Evolutionary conservation across 2,888 invertebrate species (phyloP), one percentile per base, ranked within the genome.

Genomic region (Pogonocherus hispidulus): DNA sequence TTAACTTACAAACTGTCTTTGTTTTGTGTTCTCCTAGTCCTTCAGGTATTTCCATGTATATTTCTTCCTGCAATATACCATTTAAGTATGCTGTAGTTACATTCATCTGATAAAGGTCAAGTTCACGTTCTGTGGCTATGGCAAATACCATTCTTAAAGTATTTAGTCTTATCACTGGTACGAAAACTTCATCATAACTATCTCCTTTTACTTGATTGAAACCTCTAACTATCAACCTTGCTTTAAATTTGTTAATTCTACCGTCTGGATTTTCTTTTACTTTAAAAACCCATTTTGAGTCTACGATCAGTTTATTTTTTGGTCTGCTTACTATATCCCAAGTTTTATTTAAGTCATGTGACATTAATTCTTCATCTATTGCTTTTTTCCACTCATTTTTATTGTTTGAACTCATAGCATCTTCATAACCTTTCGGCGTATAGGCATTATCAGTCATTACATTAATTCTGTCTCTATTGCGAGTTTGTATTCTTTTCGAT

Each of bases 231-330:
- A 56, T 41, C n/a, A 56, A 41, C 1, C 41, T 37, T 41, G 56
- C 56, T 20, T 56, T 56, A 41, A 35, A 56, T 41, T 32, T 56
- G n/a, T 20, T 37, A 32, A 56, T 20, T 8, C 14, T 41, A 5
- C 56, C 56, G 16, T 56, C 19, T 19, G 41, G n/a, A 35, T 54
- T 35, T 11, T 4, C 32, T 35, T 54, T 54, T 18, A 54, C 22
- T 14, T 32, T 54, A 22, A 56, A 56, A 6, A 56, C 41, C 56
- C 56, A 56, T 41, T 56, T 56, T n/a, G 47, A 47, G 20, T 47
- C 47, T 20, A 19, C 19, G 1, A 47, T n/a, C 19, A 19, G 47
- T 19, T 47, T 47, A 9, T 47, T 8, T 8, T 9, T 20, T 20
- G 47, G 19, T 19, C 41, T 41, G 6, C 5, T 9, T 14, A 41